Base-by-base conservation (phyloP, 2,113 vertebrate genomes). In the Gambusia holbrooki region DNA sequence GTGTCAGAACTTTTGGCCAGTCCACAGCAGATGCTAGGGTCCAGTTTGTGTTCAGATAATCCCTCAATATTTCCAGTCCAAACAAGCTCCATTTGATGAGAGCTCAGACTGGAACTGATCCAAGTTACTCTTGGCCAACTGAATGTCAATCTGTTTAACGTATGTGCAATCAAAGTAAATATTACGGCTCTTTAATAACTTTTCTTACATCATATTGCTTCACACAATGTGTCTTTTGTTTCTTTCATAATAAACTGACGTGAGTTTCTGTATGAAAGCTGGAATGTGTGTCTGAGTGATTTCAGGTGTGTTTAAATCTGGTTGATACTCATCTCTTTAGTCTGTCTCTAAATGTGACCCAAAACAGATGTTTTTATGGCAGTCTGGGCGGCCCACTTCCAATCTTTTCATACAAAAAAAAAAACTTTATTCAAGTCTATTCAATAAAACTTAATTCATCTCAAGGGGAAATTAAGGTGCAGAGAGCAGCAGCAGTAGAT, bases 91-190 rank as follows among this genome's bases (percentile, higher is more conserved):
- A 75, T 91, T 87, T 92, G 87, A 89, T 79, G 87, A 78, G 65
- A 74, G 40, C 75, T 91, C 83, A 84, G 73, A 33, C 78, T 83
- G 87, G 86, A 88, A 72, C 80, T 77, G 76, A 40, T 76, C 83
- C 86, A 86, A 81, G 77, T 79, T 83, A 82, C 88, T 82, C 86
- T 91, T 89, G 90, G 86, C 90, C 67, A 51, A 72, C 81, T 76
- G 76, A 71, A 75, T 84, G 80, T 85, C 76, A 84, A 75, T 75
- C 85, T 89, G 80, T 81, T 73, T 70, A 68, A 80, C 77, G 77
- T 83, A 80, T 70, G 74, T 71, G 66, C 76, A 80, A 63, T 84
- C 60, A 74, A 62, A 84, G 68, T 9, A 12, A 88, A 72, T 68
- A 76, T 65, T 61, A 70, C 67, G 68, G 37, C 11, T 32, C 54